A percentile compares a stretch with the other conserved stretches of the same genome.
These are phyloP conservation scores for Phortica variegata DNA, from an alignment of 1,140 invertebrate species.

Conservation along the genomic window DNA sequence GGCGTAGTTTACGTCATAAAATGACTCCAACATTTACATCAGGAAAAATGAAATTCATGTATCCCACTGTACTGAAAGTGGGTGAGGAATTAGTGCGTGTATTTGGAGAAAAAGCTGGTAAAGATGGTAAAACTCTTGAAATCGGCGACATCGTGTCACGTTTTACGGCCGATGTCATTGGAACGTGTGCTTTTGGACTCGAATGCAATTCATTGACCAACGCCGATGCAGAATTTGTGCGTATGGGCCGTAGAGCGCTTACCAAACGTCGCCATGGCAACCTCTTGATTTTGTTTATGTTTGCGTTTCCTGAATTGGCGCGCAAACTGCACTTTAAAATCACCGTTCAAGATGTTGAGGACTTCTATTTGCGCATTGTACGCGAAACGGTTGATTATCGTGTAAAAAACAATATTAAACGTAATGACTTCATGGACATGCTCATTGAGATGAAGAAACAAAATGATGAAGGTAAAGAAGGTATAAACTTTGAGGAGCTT, in stretches of 20 bases:
- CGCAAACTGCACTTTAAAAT: background rate
- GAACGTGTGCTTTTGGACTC: conserved; percentile 56
- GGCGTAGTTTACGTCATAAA: conserved; percentile 62
- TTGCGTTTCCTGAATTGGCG: background rate
- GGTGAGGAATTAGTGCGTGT: conserved; percentile 39
- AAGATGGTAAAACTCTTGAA: background rate
- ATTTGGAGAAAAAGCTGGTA: conserved; percentile 3
- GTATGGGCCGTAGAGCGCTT: conserved; percentile 13
- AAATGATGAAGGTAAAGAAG: conserved; percentile 14
- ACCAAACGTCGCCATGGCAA: background rate
- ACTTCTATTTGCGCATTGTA: conserved; percentile 40
- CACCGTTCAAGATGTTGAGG: conserved; percentile 7
- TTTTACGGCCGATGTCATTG: conserved; percentile 44
- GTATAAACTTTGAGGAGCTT: conserved; percentile 7
- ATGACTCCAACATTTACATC: conserved; percentile 65
- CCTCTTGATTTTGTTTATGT: background rate
- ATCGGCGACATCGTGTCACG: conserved; percentile 49
- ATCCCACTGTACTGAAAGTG: conserved; percentile 53
- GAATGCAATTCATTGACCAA: conserved; percentile 54
- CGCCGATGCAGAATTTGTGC: conserved; percentile 48
- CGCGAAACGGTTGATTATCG: conserved; percentile 36
- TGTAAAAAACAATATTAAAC: conserved; percentile 33
- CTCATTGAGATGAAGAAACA: conserved; percentile 32
- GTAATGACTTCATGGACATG: conserved; percentile 42
- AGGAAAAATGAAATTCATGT: conserved; percentile 62